Base-by-base conservation (phyloP, 92 coral and sea anemone species). In the Micromussa lordhowensis region DNA sequence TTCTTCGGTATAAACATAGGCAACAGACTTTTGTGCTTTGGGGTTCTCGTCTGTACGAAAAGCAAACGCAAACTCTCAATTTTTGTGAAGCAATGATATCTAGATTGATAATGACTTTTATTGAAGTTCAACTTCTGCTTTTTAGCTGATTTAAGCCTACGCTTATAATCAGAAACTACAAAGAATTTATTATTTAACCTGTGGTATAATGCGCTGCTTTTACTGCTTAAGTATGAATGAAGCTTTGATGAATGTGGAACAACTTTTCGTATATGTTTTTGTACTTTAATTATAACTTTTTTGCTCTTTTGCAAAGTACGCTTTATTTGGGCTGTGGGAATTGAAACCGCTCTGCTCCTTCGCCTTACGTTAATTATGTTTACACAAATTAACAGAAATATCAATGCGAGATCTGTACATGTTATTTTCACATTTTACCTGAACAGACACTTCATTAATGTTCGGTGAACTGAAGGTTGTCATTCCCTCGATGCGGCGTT, bases 281-380 rank as follows among this genome's bases (percentile, higher is more conserved):
- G 88, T 75, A 85, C 44, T 75, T n/a, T 85, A 85, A 75, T 74
- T 76, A 57, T 38, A n/a, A 85, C 82, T 85, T 85, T 85, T 85
- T 85, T 85, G 58, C 88, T 58, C 88, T 85, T 85, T 85, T 85
- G 82, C 72, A 75, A 66, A 75, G 55, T 35, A 76, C 75, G 75
- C 82, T 59, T 30, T 86, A 75, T 49, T 85, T 73, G 69, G 53
- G 57, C 75, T 72, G 88, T 85, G 55, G 88, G 88, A 32, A n/a
- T n/a, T n/a, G n/a, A n/a, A n/a, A n/a, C n/a, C n/a, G n/a, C n/a
- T n/a, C n/a, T 76, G 63, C 61, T 44, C 88, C 72, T 72, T 84
- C 72, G 89, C 53, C 89, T 86, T 86, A 80, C n/a, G n/a, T n/a
- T n/a, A 16, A 49, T 63, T 80, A 24, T 59, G 84, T 80, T 59